Conservation (phyloP, 2,797 vertebrate species). For the Periparus ater region DNA sequence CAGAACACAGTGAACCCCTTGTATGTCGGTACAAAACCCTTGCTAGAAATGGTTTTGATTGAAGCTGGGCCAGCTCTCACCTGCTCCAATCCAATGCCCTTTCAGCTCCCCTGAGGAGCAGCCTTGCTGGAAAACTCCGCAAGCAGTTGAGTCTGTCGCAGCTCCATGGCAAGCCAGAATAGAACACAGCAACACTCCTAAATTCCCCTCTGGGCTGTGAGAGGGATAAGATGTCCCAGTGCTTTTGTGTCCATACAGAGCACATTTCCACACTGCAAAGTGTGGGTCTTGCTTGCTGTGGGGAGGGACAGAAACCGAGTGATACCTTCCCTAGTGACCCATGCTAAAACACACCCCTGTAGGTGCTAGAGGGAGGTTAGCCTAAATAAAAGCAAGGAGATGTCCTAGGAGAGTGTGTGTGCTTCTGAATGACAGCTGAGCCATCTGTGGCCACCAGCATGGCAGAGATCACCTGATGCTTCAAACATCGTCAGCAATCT, state of each 20-base stretch:
- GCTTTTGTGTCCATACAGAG: neutral
- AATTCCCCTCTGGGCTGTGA: neutral
- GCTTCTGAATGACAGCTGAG: fast-evolving
- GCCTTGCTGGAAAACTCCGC: neutral
- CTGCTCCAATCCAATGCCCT: neutral
- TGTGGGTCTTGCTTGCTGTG: fast-evolving
- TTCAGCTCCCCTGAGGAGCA: neutral
- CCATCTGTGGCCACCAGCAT: fast-evolving
- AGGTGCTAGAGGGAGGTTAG: neutral
- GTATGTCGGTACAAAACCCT: neutral
- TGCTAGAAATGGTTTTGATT: neutral
- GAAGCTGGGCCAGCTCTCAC: neutral
- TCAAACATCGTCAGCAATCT: neutral
- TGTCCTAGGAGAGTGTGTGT: neutral
- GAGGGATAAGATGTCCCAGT: fast-evolving
- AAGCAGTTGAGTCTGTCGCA: fast-evolving
- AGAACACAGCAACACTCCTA: neutral
- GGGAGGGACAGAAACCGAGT: neutral
- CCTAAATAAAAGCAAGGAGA: neutral
- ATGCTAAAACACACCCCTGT: neutral
- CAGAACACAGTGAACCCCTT: neutral
- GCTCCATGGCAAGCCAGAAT: neutral
- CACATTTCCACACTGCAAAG: neutral
- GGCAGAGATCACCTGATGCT: fast-evolving
- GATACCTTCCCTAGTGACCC: neutral